Evolutionary conservation across 2,797 vertebrate species (phyloP).

Genomic region (Crax fasciolata): DNA sequence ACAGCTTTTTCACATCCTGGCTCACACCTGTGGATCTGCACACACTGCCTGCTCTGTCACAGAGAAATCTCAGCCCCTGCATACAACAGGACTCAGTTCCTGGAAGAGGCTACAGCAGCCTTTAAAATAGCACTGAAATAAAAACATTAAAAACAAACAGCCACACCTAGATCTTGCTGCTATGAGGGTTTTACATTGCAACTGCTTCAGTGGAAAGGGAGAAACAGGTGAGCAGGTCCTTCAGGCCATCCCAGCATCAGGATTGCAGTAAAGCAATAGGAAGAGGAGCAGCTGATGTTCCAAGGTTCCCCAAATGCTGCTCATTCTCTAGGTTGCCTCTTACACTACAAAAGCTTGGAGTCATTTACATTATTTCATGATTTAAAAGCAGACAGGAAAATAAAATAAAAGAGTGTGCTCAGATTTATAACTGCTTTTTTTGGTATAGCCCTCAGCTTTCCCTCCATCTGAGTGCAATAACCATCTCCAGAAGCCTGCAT

Average conservation of each 20-base stretch:
- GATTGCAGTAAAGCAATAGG: background rate
- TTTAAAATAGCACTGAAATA: background rate
- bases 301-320: background rate
- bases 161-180: background rate
- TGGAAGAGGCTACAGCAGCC: background rate
- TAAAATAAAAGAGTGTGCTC: background rate
- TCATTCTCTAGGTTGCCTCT: background rate
- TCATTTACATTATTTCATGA: background rate
- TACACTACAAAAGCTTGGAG: background rate
- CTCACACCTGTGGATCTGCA: background rate
- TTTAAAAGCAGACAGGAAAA: background rate
- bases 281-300: background rate
- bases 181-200: background rate
- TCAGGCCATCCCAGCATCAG: background rate
- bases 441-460: background rate
- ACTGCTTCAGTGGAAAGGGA: background rate
- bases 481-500: background rate
- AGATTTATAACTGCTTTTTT: background rate
- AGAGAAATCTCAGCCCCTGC: background rate
- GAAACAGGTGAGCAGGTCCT: background rate
- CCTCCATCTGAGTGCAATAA: background rate
- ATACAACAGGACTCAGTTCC: background rate
- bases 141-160: background rate
- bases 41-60: background rate
- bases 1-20: background rate